These are phyloP conservation scores for Caenorhabditis wallacei DNA, from an alignment of 2,888 invertebrate genomes.

Conservation along the genomic window DNA sequence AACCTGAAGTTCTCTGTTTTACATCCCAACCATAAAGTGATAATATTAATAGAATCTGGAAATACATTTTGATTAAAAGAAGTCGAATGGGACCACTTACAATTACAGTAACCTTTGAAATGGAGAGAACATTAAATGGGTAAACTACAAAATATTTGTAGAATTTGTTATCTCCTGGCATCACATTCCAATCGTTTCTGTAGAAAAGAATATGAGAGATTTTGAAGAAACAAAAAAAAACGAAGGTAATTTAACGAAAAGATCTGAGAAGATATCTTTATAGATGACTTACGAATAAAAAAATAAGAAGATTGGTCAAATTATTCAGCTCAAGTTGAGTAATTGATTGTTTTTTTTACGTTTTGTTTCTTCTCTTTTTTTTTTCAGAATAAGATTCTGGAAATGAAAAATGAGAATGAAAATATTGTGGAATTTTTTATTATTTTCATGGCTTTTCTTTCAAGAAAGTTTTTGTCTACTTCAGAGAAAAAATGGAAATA, in stretches of 20 bases:
- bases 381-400: conserved; percentile 24
- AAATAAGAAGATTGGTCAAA: conserved; percentile 52
- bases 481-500: no score
- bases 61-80: not conserved
- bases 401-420: conserved; percentile 11
- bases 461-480: no score
- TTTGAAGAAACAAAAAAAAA: conserved; percentile 1
- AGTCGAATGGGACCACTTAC: conserved; percentile 45
- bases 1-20: conserved; percentile 34
- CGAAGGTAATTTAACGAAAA: conserved; percentile 49
- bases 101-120: conserved; percentile 53
- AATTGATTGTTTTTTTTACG: conserved; percentile 42
- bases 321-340: conserved; percentile 47
- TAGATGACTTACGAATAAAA: conserved; percentile 15
- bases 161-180: conserved; percentile 60
- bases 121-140: conserved; percentile 61
- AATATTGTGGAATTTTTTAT: conserved; percentile 37
- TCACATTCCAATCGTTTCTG: conserved; percentile 57
- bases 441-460: conserved; percentile 25
- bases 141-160: conserved; percentile 66
- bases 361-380: conserved; percentile 24
- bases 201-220: not conserved
- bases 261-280: conserved; percentile 32
- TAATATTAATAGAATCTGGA: conserved; percentile 41
- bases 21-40: conserved; percentile 53